A percentile compares a stretch with the other conserved stretches of the same genome.
Conservation (phyloP, 2,113 vertebrate species). For the Gnathonemus echidnorhynchus region DNA sequence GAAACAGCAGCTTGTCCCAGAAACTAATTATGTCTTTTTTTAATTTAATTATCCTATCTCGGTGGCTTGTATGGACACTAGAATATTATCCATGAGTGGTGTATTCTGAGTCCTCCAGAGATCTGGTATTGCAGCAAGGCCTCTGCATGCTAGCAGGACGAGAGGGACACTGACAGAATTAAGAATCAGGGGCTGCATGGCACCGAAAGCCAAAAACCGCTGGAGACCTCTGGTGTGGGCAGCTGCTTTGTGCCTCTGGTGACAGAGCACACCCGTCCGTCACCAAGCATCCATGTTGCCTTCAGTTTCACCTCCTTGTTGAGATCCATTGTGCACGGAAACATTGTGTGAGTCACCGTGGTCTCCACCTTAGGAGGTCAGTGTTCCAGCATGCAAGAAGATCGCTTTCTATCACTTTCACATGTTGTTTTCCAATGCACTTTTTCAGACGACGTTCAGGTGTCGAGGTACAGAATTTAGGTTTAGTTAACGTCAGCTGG, state of each 20-base stretch:
- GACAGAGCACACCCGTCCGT: background rate
- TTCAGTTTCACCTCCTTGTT: background rate
- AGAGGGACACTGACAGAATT: background rate
- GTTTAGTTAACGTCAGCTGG: background rate
- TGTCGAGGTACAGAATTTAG: background rate
- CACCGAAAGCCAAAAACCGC: background rate
- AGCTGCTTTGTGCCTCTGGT: background rate
- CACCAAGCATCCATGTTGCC: background rate
- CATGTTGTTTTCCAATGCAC: background rate
- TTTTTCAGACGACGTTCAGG: background rate
- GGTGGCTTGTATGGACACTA: background rate
- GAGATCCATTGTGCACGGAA: background rate
- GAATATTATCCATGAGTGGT: background rate
- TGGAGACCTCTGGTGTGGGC: background rate
- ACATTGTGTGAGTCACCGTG: background rate
- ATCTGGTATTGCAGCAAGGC: background rate
- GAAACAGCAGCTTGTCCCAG: background rate
- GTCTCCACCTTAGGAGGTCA: background rate
- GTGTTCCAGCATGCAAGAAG: background rate
- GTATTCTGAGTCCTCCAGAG: background rate
- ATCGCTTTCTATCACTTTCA: background rate
- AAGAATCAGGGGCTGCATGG: background rate
- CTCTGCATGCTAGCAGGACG: background rate
- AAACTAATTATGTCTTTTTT: background rate
- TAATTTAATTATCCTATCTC: background rate